Percentiles rank a stretch among this genome's conserved stretches.
phyloP scores from a whole-genome alignment of 2,797 vertebrate species.

The Sebastiscus tertius region DNA sequence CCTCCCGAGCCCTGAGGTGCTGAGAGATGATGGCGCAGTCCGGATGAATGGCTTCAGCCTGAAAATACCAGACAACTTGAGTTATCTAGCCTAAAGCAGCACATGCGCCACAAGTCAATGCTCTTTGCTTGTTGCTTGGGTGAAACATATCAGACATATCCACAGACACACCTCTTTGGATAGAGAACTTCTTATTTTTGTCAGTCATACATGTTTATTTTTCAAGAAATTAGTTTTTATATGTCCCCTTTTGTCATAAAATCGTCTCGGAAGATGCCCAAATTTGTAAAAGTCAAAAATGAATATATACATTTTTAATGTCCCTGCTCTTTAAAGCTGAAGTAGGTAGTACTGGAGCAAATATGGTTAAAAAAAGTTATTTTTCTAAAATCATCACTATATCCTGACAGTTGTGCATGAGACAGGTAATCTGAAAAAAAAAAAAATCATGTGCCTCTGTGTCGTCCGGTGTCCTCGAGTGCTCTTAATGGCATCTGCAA shows the following conservation, averaged over 20 bases:
- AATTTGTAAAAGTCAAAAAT: background rate
- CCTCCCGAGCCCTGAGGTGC: constrained; percentile 76
- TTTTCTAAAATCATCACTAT: too few relatives aligned
- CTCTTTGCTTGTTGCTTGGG: background rate
- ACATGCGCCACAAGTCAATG: background rate
- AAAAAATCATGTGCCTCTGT: too few relatives aligned
- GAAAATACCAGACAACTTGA: constrained; percentile 30
- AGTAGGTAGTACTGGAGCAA: too few relatives aligned
- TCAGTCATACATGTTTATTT: too few relatives aligned
- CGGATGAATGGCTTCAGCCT: constrained; percentile 80
- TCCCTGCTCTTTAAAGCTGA: background rate
- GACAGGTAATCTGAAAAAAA: too few relatives aligned
- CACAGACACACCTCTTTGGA: background rate
- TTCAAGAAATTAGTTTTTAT: background rate
- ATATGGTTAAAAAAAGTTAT: too few relatives aligned
- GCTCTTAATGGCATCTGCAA: too few relatives aligned
- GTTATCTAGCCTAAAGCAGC: constrained; percentile 16
- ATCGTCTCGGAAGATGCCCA: background rate
- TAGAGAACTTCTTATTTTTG: background rate
- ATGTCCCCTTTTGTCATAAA: background rate
- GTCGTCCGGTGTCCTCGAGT: too few relatives aligned
- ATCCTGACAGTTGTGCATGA: too few relatives aligned
- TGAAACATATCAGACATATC: background rate
- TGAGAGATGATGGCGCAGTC: constrained; percentile 83
- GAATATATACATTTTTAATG: background rate